These are phyloP conservation scores for Trichonephila clavata DNA, from an alignment of 1,140 invertebrate species.

Conservation along the genomic window DNA sequence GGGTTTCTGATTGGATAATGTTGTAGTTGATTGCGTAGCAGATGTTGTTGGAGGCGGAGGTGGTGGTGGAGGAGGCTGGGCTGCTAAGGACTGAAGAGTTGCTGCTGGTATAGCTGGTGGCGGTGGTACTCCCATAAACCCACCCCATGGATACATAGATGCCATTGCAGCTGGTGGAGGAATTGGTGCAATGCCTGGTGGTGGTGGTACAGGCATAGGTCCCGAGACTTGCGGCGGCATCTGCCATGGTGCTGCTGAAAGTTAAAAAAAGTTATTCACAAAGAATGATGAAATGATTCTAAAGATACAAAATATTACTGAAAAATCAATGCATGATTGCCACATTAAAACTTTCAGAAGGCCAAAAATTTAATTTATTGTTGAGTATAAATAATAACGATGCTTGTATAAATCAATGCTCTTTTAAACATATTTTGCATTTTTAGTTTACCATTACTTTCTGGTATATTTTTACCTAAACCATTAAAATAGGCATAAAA, in stretches of 20 bases:
- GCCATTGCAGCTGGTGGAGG: slow-evolving; percentile 65
- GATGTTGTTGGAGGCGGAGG: slow-evolving; percentile 53
- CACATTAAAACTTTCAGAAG: too few species aligned
- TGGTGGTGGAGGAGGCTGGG: slow-evolving; percentile 76
- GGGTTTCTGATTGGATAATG: background rate
- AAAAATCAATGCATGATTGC: background rate
- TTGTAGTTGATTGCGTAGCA: background rate
- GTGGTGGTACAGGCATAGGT: slow-evolving; percentile 68
- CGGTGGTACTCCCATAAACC: slow-evolving; percentile 67
- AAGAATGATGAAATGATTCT: background rate
- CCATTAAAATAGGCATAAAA: too few species aligned
- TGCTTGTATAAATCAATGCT: too few species aligned
- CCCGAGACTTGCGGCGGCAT: slow-evolving; percentile 33
- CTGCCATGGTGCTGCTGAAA: slow-evolving; percentile 33
- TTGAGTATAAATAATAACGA: too few species aligned
- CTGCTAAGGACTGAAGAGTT: slow-evolving; percentile 50
- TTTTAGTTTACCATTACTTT: too few species aligned
- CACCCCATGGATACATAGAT: slow-evolving; percentile 72
- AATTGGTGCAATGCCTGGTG: slow-evolving; percentile 57
- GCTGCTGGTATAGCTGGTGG: slow-evolving; percentile 49
- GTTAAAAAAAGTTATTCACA: too few species aligned
- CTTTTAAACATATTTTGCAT: too few species aligned
- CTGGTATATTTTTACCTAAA: too few species aligned
- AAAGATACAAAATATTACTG: background rate
- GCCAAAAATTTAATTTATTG: too few species aligned